Conservation (phyloP, 2,797 vertebrate genomes). For the Petrocephalus schoutedeni region DNA sequence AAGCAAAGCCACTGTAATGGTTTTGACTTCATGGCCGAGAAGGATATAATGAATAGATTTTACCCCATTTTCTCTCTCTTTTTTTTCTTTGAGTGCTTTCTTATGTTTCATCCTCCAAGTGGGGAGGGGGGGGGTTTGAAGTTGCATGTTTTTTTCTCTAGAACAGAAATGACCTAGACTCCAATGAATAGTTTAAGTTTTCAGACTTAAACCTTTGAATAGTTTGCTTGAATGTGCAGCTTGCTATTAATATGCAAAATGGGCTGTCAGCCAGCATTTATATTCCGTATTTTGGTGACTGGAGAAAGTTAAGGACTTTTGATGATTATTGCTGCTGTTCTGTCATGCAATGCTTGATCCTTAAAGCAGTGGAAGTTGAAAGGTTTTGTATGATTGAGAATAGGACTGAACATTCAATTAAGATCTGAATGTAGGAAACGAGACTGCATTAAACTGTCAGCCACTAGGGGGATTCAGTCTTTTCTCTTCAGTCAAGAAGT, state of each 20-base stretch:
- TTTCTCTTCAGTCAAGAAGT: not conserved
- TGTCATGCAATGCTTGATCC: not conserved
- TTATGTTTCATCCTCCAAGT: not conserved
- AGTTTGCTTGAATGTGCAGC: not conserved
- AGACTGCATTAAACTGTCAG: conserved; percentile 1
- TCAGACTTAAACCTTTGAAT: not conserved
- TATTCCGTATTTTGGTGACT: conserved; percentile 5
- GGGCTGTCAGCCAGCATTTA: not conserved
- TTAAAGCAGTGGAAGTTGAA: not conserved
- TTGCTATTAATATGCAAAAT: conserved; percentile 6
- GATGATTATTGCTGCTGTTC: not conserved
- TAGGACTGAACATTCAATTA: conserved; percentile 8
- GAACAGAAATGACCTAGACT: not conserved
- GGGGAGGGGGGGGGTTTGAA: not conserved
- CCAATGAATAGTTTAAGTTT: conserved; percentile 4
- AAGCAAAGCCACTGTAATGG: conserved; percentile 23
- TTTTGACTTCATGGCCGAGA: conserved; percentile 1
- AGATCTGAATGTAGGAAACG: conserved; percentile 6
- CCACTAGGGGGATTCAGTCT: conserved; percentile 10
- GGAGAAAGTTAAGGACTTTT: conserved; percentile 10
- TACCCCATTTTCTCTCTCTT: not conserved
- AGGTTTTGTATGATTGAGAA: not conserved
- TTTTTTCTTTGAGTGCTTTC: not conserved
- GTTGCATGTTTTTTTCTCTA: not conserved
- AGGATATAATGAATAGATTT: conserved; percentile 16